Percentiles rank a stretch among this genome's conserved stretches.
These are phyloP conservation scores for Penaeus japonicus DNA, from an alignment of 1,140 invertebrate genomes.

Conservation along the genomic window DNA sequence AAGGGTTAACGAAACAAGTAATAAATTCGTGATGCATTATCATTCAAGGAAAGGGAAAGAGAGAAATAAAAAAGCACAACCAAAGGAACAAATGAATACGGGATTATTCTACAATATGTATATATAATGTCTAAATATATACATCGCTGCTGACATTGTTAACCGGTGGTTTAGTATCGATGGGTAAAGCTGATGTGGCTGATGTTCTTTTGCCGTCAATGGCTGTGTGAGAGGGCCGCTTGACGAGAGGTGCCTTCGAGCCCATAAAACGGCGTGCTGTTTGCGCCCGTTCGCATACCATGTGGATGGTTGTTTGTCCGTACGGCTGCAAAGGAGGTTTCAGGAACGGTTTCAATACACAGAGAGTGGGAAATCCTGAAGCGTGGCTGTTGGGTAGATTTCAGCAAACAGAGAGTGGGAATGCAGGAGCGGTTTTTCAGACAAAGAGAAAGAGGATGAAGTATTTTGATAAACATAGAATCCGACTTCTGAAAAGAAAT, in stretches of 20 bases:
- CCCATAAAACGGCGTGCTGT: conserved; percentile 40
- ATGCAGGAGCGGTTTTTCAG: too few species aligned
- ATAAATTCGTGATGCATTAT: too few species aligned
- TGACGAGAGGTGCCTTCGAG: conserved; percentile 1
- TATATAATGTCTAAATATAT: conserved; percentile 20
- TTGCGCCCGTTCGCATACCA: conserved; percentile 48
- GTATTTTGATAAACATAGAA: too few species aligned
- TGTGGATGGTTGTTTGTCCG: conserved; percentile 47
- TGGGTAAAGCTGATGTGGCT: background rate
- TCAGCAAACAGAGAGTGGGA: too few species aligned
- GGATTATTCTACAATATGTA: too few species aligned
- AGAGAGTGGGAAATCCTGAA: background rate
- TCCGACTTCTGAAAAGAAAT: too few species aligned
- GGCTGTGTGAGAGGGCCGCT: conserved; percentile 3
- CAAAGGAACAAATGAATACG: too few species aligned
- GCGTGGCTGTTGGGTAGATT: too few species aligned
- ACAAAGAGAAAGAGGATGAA: too few species aligned
- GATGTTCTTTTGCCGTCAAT: conserved; percentile 4
- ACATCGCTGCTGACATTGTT: conserved; percentile 42
- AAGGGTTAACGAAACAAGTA: too few species aligned
- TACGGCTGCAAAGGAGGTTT: conserved; percentile 43
- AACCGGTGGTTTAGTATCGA: background rate
- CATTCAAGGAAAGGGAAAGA: too few species aligned
- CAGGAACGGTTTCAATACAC: background rate
- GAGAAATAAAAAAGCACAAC: too few species aligned